phyloP scores from a whole-genome alignment of 2,888 invertebrate genomes.

The Eristalis arbustorum region DNA sequence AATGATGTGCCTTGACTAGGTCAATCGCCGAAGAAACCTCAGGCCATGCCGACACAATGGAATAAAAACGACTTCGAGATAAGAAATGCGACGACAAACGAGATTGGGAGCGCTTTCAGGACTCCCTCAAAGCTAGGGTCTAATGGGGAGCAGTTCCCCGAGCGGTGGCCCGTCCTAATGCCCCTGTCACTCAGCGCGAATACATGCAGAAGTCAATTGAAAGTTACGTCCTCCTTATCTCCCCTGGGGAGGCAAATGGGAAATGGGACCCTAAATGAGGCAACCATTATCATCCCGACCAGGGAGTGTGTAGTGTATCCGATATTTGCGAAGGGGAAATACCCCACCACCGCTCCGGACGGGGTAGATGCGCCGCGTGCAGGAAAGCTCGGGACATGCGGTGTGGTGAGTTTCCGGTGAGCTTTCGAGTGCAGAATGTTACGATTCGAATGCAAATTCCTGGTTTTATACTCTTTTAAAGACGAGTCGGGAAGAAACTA shows the following conservation, averaged over 20 bases:
- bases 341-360: background rate
- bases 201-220: slow-evolving; percentile 50
- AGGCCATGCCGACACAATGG: background rate
- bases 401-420: slow-evolving; percentile 28
- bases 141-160: slow-evolving; percentile 12
- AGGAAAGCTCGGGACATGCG: slow-evolving; percentile 3
- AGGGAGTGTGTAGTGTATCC: background rate
- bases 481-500: slow-evolving; percentile 30
- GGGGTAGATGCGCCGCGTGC: slow-evolving; percentile 18
- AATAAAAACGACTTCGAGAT: slow-evolving; percentile 18
- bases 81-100: background rate
- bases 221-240: slow-evolving; percentile 15
- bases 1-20: slow-evolving; percentile 28
- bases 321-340: slow-evolving; percentile 33
- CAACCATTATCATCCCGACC: background rate
- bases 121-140: slow-evolving; percentile 28
- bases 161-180: slow-evolving; percentile 10
- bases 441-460: slow-evolving; percentile 44
- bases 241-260: background rate
- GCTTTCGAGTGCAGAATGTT: slow-evolving; percentile 1
- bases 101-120: slow-evolving; percentile 33
- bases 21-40: slow-evolving; percentile 33
- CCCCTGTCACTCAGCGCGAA: slow-evolving; percentile 19
- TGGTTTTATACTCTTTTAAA: slow-evolving; percentile 36
- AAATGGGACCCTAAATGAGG: slow-evolving; percentile 9